Evolutionary conservation across 2,888 invertebrate genomes (phyloP).

Genomic region (Cyclophora albipunctata): DNA sequence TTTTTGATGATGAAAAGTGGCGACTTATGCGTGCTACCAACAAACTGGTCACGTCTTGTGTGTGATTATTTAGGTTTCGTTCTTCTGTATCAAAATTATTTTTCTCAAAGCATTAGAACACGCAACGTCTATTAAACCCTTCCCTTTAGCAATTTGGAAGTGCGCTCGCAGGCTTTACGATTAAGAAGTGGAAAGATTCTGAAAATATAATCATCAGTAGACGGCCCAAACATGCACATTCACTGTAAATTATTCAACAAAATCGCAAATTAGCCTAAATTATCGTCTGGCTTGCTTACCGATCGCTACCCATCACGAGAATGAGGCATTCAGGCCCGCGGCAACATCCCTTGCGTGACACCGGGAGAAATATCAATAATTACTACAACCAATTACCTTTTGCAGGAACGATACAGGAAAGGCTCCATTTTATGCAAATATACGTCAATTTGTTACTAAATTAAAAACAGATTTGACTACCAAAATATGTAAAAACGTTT

Average conservation of each 20-base stretch:
- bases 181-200: conserved; percentile 27
- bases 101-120: conserved; percentile 2
- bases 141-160: conserved; percentile 21
- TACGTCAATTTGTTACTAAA: conserved; percentile 27
- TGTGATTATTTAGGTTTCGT: too few relatives aligned
- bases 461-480: conserved; percentile 17
- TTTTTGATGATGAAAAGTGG: too few relatives aligned
- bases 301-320: conserved; percentile 49
- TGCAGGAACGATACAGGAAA: conserved; percentile 27
- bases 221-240: conserved; percentile 60
- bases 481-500: conserved; percentile 4
- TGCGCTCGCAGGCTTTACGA: conserved; percentile 32
- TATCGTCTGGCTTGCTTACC: conserved; percentile 56
- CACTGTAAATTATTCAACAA: conserved; percentile 53
- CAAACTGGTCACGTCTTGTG: too few relatives aligned
- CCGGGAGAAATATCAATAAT: conserved; percentile 63
- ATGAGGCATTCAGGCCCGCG: conserved; percentile 42
- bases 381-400: conserved; percentile 46
- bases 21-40: too few relatives aligned
- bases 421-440: conserved; percentile 40
- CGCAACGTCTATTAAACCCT: conserved; percentile 5
- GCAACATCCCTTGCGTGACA: conserved; percentile 54
- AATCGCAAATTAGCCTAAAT: conserved; percentile 70
- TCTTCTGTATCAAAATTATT: too few relatives aligned
- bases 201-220: conserved; percentile 49